Evolutionary conservation across 2,888 invertebrate species (phyloP).

Genomic region (Ecliptopera silaceata): DNA sequence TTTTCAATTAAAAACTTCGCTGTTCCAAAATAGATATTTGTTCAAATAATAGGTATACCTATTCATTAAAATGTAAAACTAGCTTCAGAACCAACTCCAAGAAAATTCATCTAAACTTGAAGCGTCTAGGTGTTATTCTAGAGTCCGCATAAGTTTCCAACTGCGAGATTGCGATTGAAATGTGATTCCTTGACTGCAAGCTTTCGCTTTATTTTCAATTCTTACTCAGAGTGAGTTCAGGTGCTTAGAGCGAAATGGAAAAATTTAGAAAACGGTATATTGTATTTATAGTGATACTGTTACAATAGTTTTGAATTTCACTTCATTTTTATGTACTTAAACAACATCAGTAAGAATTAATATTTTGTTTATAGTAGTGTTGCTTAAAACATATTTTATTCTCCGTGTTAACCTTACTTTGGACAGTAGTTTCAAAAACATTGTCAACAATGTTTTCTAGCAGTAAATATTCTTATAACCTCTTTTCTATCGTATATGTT

Average conservation of each 20-base stretch:
- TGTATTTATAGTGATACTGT: background rate
- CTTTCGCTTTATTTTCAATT: slow-evolving; percentile 19
- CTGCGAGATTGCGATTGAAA: slow-evolving; percentile 34
- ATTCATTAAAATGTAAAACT: slow-evolving; percentile 30
- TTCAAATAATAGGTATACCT: slow-evolving; percentile 15
- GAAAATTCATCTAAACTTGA: slow-evolving; percentile 32
- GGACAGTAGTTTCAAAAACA: background rate
- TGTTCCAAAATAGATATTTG: slow-evolving; percentile 16
- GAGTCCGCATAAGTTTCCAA: slow-evolving; percentile 34
- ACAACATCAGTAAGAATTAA: background rate
- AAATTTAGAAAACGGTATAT: background rate
- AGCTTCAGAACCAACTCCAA: slow-evolving; percentile 20
- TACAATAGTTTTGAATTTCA: background rate
- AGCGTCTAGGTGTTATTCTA: slow-evolving; percentile 36
- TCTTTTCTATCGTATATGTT: too few species aligned
- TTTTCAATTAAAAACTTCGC: background rate
- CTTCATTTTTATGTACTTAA: background rate
- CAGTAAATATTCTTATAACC: too few species aligned
- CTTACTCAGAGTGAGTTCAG: slow-evolving; percentile 3
- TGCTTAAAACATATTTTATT: background rate
- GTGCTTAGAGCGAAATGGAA: background rate
- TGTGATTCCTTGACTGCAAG: slow-evolving; percentile 33
- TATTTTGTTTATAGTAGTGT: background rate
- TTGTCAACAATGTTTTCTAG: background rate
- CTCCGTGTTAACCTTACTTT: too few species aligned